phyloP scores from a whole-genome alignment of 37 sponge, comb jelly and placozoan genomes.

The Theonella swinhoei region DNA sequence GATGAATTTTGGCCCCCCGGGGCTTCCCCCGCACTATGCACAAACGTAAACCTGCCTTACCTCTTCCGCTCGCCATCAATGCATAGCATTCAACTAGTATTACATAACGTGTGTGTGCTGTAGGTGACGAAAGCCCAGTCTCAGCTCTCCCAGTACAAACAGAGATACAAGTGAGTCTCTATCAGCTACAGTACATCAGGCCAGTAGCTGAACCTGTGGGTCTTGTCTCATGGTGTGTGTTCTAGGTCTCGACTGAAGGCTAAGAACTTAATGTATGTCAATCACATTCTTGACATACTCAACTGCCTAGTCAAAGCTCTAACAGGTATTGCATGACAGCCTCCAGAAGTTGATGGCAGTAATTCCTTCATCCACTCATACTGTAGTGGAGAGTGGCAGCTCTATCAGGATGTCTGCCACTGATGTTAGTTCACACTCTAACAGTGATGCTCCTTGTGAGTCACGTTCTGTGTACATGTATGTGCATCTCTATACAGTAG shows the following conservation, averaged over 20 bases:
- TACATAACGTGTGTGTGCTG: background rate
- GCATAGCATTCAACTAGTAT: background rate
- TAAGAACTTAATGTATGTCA: slow-evolving; percentile 92
- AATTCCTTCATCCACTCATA: no score
- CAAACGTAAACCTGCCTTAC: no score
- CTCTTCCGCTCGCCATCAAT: background rate
- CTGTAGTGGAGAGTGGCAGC: no score
- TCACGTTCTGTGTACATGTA: no score
- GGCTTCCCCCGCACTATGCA: no score
- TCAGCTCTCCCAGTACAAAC: slow-evolving; percentile 75
- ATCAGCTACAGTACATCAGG: background rate
- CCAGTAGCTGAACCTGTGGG: background rate
- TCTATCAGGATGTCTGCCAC: no score
- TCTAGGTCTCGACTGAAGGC: slow-evolving; percentile 84
- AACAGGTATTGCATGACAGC: background rate
- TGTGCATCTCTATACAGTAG: no score
- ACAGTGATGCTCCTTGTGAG: no score
- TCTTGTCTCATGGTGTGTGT: background rate
- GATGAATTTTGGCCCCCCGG: no score
- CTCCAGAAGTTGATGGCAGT: no score
- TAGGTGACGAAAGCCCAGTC: slow-evolving; percentile 65
- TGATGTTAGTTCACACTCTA: no score
- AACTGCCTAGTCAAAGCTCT: slow-evolving; percentile 30
- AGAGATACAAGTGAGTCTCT: slow-evolving; percentile 62
- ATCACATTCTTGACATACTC: slow-evolving; percentile 84